Base-by-base conservation (phyloP, 35 echinoderm and acorn worm species). In the Patiria miniata region DNA sequence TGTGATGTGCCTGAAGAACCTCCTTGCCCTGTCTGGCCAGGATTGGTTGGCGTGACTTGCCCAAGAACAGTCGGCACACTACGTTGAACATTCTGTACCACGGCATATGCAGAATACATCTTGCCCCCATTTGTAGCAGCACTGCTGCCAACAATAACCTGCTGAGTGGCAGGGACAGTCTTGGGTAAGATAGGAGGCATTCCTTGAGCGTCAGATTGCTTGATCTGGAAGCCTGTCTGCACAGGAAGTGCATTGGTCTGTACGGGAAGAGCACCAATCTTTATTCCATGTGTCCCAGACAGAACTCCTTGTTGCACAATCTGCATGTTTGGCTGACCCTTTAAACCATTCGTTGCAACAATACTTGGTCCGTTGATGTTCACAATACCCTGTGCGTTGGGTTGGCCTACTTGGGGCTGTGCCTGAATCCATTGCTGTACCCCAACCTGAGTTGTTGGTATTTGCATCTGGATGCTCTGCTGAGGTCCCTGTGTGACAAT, bases 41-140 rank as follows among this genome's bases (percentile, higher is more conserved):
- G 65, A 73, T 73, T 73, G 34, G 23, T 30, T 8, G 65, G 1
- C 29, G 65, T 36, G 65, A 73, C 65, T 73, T 73, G 65, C 21
- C 65, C 65, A 36, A 73, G 65, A 73, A 73, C 65, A 73, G 22
- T 73, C 0, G 65, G 65, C 14, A 73, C 65, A 73, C 39, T 73
- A 15, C 23, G 52, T 36, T 65, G 78, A 7, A 78, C 23, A 26
- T 89, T 89, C 57, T 53, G 51, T 15, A 89, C 78, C 47, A 81
- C 78, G 40, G 77, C 58, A 28, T 39, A 78, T 39, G 53, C 38
- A 22, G 65, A 73, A 40, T 47, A 39, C 53, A 57, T 50, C 50
- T 81, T 17, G 36, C n/a, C 26, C 18, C 78, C 87, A 28, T 78
- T 38, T 81, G 87, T 8, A 37, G 68, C 40, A 79, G 40, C 2